Conservation (phyloP, 2,113 vertebrate species). For the Girardinichthys multiradiatus region DNA sequence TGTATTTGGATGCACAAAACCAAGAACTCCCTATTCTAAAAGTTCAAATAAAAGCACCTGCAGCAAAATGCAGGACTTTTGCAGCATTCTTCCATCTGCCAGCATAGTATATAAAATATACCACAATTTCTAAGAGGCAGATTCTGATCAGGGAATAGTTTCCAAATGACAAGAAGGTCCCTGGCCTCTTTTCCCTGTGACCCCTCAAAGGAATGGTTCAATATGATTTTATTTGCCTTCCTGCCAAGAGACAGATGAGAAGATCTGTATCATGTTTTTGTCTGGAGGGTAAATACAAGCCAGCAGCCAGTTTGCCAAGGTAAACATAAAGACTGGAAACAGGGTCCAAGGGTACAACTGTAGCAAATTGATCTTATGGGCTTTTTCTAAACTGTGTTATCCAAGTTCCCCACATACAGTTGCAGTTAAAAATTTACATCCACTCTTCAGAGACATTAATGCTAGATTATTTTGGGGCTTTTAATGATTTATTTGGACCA, state of each 20-base stretch:
- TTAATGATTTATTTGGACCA: neutral
- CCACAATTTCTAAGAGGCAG: neutral
- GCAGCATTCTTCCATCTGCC: neutral
- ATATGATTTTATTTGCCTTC: conserved; percentile 13
- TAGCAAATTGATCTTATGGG: neutral
- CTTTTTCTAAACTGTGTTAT: neutral
- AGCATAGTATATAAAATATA: neutral
- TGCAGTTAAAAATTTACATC: neutral
- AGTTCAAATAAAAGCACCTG: neutral
- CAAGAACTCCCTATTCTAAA: neutral
- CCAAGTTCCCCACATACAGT: no score
- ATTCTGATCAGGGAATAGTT: neutral
- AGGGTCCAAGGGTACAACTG: neutral
- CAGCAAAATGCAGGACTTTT: neutral
- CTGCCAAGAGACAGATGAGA: conserved; percentile 4
- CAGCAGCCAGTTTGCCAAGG: conserved; percentile 1
- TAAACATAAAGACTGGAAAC: conserved; percentile 13
- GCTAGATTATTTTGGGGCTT: neutral
- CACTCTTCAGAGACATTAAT: neutral
- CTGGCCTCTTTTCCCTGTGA: conserved; percentile 8
- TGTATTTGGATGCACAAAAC: neutral
- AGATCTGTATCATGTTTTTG: conserved; percentile 11
- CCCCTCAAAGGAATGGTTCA: conserved; percentile 3
- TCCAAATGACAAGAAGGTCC: conserved; percentile 10
- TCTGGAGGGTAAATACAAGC: conserved; percentile 21